Conservation (phyloP, 1,140 invertebrate genomes). For the Drosophila trapezifrons region DNA sequence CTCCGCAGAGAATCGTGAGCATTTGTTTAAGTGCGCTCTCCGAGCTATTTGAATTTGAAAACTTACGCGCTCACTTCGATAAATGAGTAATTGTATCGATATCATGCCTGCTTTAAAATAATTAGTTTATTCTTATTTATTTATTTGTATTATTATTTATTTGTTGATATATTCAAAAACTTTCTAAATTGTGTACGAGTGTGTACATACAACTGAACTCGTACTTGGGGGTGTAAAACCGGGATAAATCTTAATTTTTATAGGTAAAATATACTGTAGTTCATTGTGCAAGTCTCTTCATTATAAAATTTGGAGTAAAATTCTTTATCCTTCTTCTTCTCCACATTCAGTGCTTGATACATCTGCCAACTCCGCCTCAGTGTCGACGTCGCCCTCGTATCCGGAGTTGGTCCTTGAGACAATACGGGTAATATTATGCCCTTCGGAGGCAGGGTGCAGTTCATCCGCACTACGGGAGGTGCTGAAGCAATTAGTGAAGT, state of each 20-base stretch:
- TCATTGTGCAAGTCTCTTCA: no score
- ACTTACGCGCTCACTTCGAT: conserved; percentile 12
- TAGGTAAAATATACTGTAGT: background rate
- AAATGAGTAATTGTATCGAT: conserved; percentile 10
- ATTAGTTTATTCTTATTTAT: no score
- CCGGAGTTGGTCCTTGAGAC: background rate
- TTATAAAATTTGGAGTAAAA: background rate
- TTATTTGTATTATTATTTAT: background rate
- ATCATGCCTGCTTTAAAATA: background rate
- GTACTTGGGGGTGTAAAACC: no score
- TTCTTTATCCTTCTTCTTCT: background rate
- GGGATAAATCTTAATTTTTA: background rate
- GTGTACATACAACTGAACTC: no score
- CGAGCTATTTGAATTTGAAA: background rate
- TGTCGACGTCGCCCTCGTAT: conserved; percentile 10
- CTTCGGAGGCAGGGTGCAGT: background rate
- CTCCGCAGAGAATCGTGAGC: background rate
- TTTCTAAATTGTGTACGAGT: no score
- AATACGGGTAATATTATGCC: background rate
- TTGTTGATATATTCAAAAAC: background rate
- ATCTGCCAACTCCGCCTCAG: conserved; percentile 1
- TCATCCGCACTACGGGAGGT: background rate
- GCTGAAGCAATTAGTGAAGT: conserved; percentile 4
- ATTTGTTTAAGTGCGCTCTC: conserved; percentile 19
- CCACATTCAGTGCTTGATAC: background rate